phyloP scores from a whole-genome alignment of 2,797 vertebrate species.

The Urocyon cinereoargenteus region DNA sequence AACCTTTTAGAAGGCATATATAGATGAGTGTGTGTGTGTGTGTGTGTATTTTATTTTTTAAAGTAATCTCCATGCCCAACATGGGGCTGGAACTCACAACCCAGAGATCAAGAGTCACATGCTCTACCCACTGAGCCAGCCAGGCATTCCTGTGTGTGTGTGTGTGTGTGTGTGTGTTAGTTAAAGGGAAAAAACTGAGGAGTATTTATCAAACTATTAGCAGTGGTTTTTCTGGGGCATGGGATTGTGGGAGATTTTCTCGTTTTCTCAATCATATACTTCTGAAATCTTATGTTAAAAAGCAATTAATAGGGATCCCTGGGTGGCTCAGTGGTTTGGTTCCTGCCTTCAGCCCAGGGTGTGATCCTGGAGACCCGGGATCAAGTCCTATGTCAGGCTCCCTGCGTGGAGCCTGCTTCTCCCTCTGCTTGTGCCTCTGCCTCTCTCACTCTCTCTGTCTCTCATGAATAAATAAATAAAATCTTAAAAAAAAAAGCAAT shows the following conservation, averaged over 20 bases:
- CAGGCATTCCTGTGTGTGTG: background rate
- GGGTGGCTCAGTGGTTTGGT: no score
- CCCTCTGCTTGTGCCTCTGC: no score
- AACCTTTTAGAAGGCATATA: background rate
- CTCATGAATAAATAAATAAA: no score
- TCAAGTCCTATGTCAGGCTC: no score
- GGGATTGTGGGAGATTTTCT: background rate
- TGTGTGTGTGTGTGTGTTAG: background rate
- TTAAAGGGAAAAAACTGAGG: background rate
- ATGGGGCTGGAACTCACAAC: background rate
- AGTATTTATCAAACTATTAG: background rate
- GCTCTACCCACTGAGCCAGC: background rate
- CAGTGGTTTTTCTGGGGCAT: background rate
- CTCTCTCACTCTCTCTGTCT: no score
- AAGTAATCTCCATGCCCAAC: background rate
- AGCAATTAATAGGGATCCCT: background rate
- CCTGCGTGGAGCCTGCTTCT: no score
- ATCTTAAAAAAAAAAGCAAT: background rate
- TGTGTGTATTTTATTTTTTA: background rate
- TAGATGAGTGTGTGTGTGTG: background rate
- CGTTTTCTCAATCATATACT: background rate
- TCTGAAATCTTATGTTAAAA: conserved; percentile 21
- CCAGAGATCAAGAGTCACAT: background rate
- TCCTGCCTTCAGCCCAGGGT: no score
- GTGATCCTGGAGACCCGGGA: no score